Evolutionary conservation across 2,113 vertebrate species (phyloP), one percentile per base, ranked within the genome.

Genomic region (Tautogolabrus adspersus): DNA sequence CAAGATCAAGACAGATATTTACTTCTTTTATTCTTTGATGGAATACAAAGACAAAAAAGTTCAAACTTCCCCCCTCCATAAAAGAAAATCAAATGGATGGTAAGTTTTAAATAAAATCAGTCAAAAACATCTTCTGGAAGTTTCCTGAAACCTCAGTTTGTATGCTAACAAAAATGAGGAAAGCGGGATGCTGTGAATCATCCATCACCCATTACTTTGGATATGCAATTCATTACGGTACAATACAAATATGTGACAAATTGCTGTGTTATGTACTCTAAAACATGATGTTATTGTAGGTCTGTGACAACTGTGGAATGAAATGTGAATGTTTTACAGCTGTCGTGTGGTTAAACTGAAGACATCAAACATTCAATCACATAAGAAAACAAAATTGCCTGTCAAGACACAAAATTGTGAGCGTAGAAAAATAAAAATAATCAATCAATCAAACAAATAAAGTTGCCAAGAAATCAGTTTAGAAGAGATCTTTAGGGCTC

Each of bases 371-470:
- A 79, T 78, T 88, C 86, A 90, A 89, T 89, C 83, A 91, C 91
- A 81, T 82, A 80, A 77, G 81, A 79, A 89, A 89, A 87, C 58
- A 80, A 88, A 90, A 92, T 91, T 92, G 85, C 88, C 87, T 92
- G 91, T 88, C 91, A 90, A 76, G 65, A 73, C 66, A 81, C 54
- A 71, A 89, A 87, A 90, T 84, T 61, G 81, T 66, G 57, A 80
- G 75, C 60, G 74, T 72, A 79, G 74, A 83, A 69, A 80, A 71
- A 81, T 77, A 89, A 74, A 87, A 90, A 79, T 81, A 82, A 90
- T 90, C 84, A 92, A 93, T 91, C 89, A 93, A 92, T 92, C 90
- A 92, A 91, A 83, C 74, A 89, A 91, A 89, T 81, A 90, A 86
- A 89, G 73, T 88, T 87, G 89, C 71, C 82, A 89, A 79, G 77